Percentiles rank a stretch among this genome's conserved stretches.
phyloP scores from a whole-genome alignment of 2,888 invertebrate genomes.

The Entomobrya multifasciata region DNA sequence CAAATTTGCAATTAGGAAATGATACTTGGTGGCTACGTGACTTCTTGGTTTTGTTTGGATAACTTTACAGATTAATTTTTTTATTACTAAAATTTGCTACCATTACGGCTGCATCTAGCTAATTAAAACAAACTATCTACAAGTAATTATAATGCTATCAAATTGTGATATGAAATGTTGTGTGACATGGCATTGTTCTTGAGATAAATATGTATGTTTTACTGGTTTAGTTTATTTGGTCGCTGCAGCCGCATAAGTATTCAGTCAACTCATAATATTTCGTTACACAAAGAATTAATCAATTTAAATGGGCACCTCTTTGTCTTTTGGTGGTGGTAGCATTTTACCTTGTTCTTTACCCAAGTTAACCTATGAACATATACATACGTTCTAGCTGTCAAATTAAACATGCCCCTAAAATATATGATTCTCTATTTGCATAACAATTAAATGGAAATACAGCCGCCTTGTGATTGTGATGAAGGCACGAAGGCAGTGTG shows the following conservation, averaged over 20 bases:
- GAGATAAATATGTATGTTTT: too few species aligned
- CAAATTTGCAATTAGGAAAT: constrained; percentile 38
- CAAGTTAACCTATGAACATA: neutral
- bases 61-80: constrained; percentile 41
- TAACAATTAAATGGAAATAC: constrained; percentile 57
- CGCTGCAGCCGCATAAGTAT: neutral
- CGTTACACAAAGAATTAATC: constrained; percentile 28
- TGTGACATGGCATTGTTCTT: constrained; percentile 54
- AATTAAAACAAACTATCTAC: constrained; percentile 54
- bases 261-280: neutral
- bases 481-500: neutral
- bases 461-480: constrained; percentile 8
- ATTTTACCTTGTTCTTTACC: constrained; percentile 29
- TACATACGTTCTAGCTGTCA: constrained; percentile 20
- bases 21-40: constrained; percentile 13
- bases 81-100: constrained; percentile 4
- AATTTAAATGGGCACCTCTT: constrained; percentile 50
- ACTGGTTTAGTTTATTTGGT: neutral
- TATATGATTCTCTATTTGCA: constrained; percentile 48
- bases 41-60: neutral
- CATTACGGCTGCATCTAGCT: neutral
- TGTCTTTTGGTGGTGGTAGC: constrained; percentile 5
- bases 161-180: constrained; percentile 29
- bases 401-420: constrained; percentile 22
- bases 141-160: constrained; percentile 44